Evolutionary conservation across 1,140 invertebrate species (phyloP), one percentile per base, ranked within the genome.

Genomic region (Zaprionus vittiger): DNA sequence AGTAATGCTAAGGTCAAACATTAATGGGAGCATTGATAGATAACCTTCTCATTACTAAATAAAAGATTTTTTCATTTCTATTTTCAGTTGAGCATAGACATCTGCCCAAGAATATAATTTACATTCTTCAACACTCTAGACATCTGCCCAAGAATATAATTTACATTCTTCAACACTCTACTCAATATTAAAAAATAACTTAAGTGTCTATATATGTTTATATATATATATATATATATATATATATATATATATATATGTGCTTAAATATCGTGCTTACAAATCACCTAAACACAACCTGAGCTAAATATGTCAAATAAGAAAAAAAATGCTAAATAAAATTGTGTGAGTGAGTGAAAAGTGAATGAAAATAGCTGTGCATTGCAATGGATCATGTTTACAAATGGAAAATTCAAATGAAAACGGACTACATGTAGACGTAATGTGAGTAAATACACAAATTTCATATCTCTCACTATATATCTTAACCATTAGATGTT

Each of bases 381-480:
- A 26, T 26, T 26, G 31, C n/a, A 47, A 9, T 9, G 2, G 2
- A 47, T 17, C n/a, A 17, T 49, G 41, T 37, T 20, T 1, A 31
- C 11, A 11, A 62, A 67, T 24, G 63, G 59, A 68, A 76, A 71
- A 71, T 77, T 41, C 34, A 74, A 78, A 60, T 73, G 65, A 11
- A 68, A 65, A 71, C 9, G 56, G 34, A 44, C 41, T n/a, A 7
- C 37, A 38, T 60, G 38, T 31, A n/a, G 12, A 72, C 38, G 17
- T 79, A 65, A 79, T 74, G 84, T 89, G 57, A 89, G 84, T 82
- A 85, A 31, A 38, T 44, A 44, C 24, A 37, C 6, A 15, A 9
- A 47, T 20, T 47, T 7, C 1, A 9, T 47, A 17, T n/a, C n/a
- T 57, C 17, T 11, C 11, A 37, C 0, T 20, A 20, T 12, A 26